Evolutionary conservation across 2,113 vertebrate species (phyloP), one percentile per base, ranked within the genome.

Genomic region (Chauna torquata): DNA sequence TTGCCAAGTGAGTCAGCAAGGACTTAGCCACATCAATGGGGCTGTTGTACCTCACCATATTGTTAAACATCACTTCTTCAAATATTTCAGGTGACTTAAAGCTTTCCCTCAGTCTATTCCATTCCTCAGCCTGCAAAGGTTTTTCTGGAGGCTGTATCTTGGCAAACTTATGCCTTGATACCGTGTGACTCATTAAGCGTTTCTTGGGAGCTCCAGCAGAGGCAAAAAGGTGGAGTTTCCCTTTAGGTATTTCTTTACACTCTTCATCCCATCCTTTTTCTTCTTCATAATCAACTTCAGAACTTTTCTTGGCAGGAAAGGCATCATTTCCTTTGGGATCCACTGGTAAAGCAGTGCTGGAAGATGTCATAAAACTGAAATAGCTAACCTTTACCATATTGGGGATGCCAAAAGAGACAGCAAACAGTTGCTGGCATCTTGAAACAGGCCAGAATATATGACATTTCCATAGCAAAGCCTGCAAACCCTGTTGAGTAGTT

Each of bases 21-120:
- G 99, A 99, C 96, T 99, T 99, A 25, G 98, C 99, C 25, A 98
- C 96, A 86, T 99, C 96, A 58, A 99, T 14, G 36, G 98, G 92
- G n/a, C 97, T 96, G 36, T 80, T 79, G 11, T 23, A 65, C 3
- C 4, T 42, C 19, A 98, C 40, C 97, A 99, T 97, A 9, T 50
- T 86, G 16, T 40, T 47, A 91, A 99, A 97, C 97, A 99, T 98
- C 75, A 94, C 91, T 30, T 97, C 74, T 87, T 99, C 99, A 96
- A 99, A 99, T 44, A 87, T 79, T 30, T 83, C 59, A 9, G 74
- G 83, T 50, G 80, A 92, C 6, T 22, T 69, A 74, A 88, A 97
- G 68, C 94, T 92, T 78, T 98, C 98, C 82, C 95, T 98, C 49
- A 99, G 88, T 44, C 96, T 96, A 70, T 86, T 98, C 99, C 99